Percentiles rank a stretch among this genome's conserved stretches.
Conservation (phyloP, 2,797 vertebrate genomes). For the Sparus aurata region DNA sequence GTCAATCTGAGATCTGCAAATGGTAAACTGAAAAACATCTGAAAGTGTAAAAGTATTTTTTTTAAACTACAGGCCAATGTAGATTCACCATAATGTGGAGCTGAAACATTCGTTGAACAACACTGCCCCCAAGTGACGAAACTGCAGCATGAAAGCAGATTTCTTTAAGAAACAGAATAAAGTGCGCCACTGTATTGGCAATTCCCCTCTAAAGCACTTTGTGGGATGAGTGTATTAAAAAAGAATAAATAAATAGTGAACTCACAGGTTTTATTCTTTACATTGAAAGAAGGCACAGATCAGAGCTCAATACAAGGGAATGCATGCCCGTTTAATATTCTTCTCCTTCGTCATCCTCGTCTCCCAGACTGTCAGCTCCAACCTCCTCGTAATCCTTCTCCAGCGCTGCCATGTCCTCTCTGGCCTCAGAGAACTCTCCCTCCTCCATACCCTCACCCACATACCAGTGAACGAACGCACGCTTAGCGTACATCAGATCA, state of each 20-base stretch:
- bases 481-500: slow-evolving; percentile 80
- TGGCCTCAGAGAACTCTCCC: slow-evolving; percentile 79
- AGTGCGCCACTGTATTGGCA: no score
- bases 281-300: slow-evolving; percentile 3
- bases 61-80: background rate
- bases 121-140: slow-evolving; percentile 60
- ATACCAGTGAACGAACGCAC: slow-evolving; percentile 75
- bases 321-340: slow-evolving; percentile 39
- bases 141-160: background rate
- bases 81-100: background rate
- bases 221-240: background rate
- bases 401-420: slow-evolving; percentile 78
- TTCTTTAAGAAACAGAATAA: background rate
- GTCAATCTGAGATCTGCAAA: background rate
- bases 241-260: background rate
- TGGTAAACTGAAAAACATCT: fast-evolving
- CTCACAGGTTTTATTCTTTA: slow-evolving; percentile 33
- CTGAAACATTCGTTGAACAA: slow-evolving; percentile 25
- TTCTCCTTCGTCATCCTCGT: slow-evolving; percentile 36
- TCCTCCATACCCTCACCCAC: slow-evolving; percentile 80
- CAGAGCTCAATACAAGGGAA: background rate
- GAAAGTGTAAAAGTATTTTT: no score
- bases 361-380: background rate
- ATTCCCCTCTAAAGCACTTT: no score
- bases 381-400: slow-evolving; percentile 70